Base-by-base conservation (phyloP, 2,888 invertebrate genomes). In the Mythimna pallens region DNA sequence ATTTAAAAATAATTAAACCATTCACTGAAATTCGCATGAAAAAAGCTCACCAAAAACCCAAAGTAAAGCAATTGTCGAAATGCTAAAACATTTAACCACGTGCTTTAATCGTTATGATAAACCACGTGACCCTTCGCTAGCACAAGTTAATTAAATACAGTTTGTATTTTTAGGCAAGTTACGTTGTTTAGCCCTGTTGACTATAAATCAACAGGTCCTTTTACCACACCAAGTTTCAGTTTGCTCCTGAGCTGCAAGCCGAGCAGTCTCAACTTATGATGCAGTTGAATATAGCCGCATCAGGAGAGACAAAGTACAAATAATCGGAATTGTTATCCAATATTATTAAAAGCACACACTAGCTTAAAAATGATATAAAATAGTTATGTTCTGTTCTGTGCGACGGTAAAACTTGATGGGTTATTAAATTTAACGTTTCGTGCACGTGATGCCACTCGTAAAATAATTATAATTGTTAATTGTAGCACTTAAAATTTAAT, bases 371-470 rank as follows among this genome's bases (percentile, higher is more conserved):
- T 20, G 12, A 77, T 54, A 61, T 65, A 61, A 78, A 61, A 70
- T 55, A 9, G 12, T 34, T 40, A 61, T 50, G 40, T 71, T 59
- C 40, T 50, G 40, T 78, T 77, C 40, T 22, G 43, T 40, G 55
- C 17, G 59, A 40, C 65, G 25, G 25, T 61, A 55, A 78, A 78
- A 54, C 22, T 65, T 50, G 47, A 63, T 65, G 25, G 40, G 80
- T 66, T 43, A 65, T 80, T 65, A 80, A 80, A 74, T 34, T 65
- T 54, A 54, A 80, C 17, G 65, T 58, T 55, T 55, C 58, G 2
- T 36, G 58, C 80, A 70, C 69, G 69, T 80, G 58, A 58, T 34
- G 62, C 25, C 75, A 62, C 22, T 54, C 54, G 22, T 50, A 63
- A 63, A 52, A 34, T 54, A 65, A 65, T 71, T 30, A 3, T 22